phyloP scores from a whole-genome alignment of 2,888 invertebrate species.

The Heliconius sara region DNA sequence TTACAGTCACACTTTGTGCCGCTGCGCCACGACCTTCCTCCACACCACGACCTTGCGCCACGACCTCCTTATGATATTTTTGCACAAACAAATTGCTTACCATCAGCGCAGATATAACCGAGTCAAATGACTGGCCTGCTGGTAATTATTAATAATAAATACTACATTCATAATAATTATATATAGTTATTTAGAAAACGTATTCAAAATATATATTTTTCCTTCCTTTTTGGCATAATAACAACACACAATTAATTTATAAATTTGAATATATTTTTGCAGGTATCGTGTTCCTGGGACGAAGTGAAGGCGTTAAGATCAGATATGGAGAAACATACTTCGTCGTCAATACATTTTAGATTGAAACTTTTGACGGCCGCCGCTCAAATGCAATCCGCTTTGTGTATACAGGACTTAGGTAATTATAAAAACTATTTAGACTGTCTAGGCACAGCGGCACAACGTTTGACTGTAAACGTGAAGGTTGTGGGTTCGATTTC shows the following conservation, averaged over 20 bases:
- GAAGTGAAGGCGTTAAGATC: slow-evolving; percentile 95
- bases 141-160: no score
- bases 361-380: slow-evolving; percentile 96
- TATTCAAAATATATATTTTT: no score
- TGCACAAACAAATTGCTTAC: no score
- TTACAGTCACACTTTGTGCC: no score
- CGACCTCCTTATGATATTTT: no score
- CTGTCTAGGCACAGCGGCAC: background rate
- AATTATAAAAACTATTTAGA: slow-evolving; percentile 31
- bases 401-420: slow-evolving; percentile 95
- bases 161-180: no score
- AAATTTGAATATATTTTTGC: slow-evolving; percentile 25
- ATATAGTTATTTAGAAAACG: no score
- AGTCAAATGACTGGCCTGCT: no score
- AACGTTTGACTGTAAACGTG: background rate
- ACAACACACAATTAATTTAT: background rate
- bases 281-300: slow-evolving; percentile 98
- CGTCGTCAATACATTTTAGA: slow-evolving; percentile 95
- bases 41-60: no score
- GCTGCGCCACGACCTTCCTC: no score
- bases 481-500: background rate
- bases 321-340: slow-evolving; percentile 97
- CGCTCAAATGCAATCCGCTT: slow-evolving; percentile 95
- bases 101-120: no score
- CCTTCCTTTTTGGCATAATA: no score